Base-by-base conservation (phyloP, 1,140 invertebrate genomes). In the Bombus balteatus region DNA sequence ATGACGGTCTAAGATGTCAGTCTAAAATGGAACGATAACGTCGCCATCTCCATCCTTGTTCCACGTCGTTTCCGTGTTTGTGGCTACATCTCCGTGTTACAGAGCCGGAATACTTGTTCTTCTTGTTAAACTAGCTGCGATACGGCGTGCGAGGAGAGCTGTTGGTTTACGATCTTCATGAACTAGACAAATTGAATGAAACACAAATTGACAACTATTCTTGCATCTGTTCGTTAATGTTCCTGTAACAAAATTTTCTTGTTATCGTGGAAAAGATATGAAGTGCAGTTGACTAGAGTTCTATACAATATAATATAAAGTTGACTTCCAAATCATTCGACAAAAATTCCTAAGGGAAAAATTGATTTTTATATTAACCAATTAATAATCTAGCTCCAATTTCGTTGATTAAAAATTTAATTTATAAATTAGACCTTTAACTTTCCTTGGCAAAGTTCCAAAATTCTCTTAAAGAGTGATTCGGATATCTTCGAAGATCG, bases 1-100 rank as follows among this genome's bases (percentile, higher is more conserved):
- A 81, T 59, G 79, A 62, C 41, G 65, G 76, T 79, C 77, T 88
- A 85, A 85, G 89, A 84, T 57, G 88, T 91, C 87, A 88, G 79
- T 76, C 80, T 86, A 77, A 85, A 89, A 80, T 79, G 78, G 39
- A 53, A 62, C 81, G 71, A 72, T 73, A 87, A 83, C 83, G 75
- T 77, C 83, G 76, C 59, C 32, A 10, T 66, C 53, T 43, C 43
- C 37, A 65, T 34, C 78, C n/a, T 66, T 47, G 22, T 32, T 1
- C 37, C 41, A 34, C 75, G 43, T 41, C 83, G 62, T 76, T 76
- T 65, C 59, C 75, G 32, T 62, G 53, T 79, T 89, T 84, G 84
- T 77, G 73, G 81, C 79, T 28, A 66, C 71, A 57, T 81, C 79
- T 43, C 15, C 66, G 80, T 32, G 82, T 80, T 71, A 85, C 32